Conservation (phyloP, 2,888 invertebrate species). For the Agrotis puta region DNA sequence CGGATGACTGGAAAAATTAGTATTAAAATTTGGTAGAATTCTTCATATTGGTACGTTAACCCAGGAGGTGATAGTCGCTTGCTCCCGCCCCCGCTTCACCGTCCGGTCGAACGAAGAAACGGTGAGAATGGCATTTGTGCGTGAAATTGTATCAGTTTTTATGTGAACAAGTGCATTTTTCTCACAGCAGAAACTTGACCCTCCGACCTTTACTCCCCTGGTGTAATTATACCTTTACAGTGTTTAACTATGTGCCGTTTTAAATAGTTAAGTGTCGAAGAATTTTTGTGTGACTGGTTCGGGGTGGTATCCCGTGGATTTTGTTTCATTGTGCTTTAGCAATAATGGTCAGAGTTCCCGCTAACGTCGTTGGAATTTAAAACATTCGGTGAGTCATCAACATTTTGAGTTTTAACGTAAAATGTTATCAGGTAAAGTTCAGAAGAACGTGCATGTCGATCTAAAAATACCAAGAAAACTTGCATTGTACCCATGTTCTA, state of each 20-base stretch:
- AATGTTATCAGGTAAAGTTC: constrained; percentile 48
- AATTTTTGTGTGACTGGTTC: constrained; percentile 81
- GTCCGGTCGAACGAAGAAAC: constrained; percentile 76
- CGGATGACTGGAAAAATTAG: too few relatives aligned
- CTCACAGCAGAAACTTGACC: constrained; percentile 76
- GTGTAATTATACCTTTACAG: constrained; percentile 72
- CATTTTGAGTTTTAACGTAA: constrained; percentile 76
- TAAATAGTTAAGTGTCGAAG: constrained; percentile 78
- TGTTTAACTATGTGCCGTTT: constrained; percentile 79
- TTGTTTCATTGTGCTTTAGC: constrained; percentile 81
- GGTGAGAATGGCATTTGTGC: constrained; percentile 86
- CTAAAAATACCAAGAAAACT: constrained; percentile 70
- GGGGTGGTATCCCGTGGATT: constrained; percentile 86
- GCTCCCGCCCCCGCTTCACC: constrained; percentile 72
- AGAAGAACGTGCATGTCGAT: constrained; percentile 60
- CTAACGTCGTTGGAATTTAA: constrained; percentile 89
- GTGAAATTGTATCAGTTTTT: constrained; percentile 87
- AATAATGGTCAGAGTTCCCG: constrained; percentile 87
- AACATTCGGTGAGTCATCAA: constrained; percentile 89
- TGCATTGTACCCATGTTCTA: constrained; percentile 63
- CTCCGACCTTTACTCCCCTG: constrained; percentile 73
- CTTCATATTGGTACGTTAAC: constrained; percentile 37
- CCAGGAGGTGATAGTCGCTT: constrained; percentile 69
- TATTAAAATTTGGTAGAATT: constrained; percentile 39
- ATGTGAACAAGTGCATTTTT: constrained; percentile 85